phyloP scores from a whole-genome alignment of 1,140 invertebrate genomes.

The Mizuhopecten yessoensis region DNA sequence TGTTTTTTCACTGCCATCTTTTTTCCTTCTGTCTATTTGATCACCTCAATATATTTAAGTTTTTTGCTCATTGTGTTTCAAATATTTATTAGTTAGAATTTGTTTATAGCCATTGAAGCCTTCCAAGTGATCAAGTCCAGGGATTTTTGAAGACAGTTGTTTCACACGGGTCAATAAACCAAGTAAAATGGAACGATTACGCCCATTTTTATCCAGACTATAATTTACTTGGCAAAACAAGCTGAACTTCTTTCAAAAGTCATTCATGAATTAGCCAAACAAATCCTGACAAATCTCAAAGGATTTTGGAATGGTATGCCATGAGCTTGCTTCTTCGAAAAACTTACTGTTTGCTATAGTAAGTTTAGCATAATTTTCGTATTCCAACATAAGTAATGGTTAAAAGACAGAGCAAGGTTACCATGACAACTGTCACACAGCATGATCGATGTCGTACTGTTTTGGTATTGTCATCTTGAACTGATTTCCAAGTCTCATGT shows the following conservation, averaged over 20 bases:
- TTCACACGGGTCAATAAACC: neutral
- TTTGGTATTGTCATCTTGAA: neutral
- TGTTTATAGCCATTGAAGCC: neutral
- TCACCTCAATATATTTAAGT: neutral
- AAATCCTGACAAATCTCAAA: too few relatives aligned
- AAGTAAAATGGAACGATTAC: neutral
- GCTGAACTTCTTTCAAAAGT: neutral
- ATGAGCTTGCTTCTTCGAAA: neutral
- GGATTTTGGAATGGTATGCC: too few relatives aligned
- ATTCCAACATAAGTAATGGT: neutral
- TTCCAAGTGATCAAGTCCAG: neutral
- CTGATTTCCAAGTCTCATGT: neutral
- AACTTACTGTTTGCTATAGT: neutral
- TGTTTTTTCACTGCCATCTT: neutral
- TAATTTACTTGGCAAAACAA: neutral
- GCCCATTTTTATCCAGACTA: too few relatives aligned
- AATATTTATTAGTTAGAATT: neutral
- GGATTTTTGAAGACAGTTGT: neutral
- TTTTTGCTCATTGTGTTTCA: neutral
- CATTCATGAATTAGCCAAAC: too few relatives aligned
- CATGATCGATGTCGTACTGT: conserved; percentile 10
- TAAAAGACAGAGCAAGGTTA: conserved; percentile 33
- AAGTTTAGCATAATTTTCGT: neutral
- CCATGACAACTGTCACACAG: conserved; percentile 23
- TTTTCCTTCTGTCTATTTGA: neutral